Conservation (phyloP, 2,888 invertebrate species). For the Enchytraeus crypticus region DNA sequence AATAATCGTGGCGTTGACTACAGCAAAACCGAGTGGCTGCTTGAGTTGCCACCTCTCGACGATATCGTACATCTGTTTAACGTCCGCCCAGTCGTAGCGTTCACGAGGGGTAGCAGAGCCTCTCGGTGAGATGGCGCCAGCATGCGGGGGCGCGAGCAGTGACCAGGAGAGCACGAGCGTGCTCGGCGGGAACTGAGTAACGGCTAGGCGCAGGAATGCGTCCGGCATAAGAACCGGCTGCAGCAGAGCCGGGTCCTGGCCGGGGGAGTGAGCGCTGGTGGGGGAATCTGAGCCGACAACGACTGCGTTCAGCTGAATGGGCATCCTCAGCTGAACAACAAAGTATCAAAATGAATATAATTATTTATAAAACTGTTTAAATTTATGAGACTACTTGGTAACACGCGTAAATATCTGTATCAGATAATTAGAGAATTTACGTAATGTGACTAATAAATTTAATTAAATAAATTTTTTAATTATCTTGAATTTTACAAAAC, state of each 20-base stretch:
- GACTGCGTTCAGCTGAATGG: slow-evolving; percentile 7
- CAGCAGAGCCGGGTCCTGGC: too few species aligned
- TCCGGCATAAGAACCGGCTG: neutral
- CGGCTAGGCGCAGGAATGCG: slow-evolving; percentile 5
- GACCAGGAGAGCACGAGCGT: slow-evolving; percentile 8
- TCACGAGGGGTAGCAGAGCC: too few species aligned
- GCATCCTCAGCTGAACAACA: slow-evolving; percentile 7
- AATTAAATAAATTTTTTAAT: neutral
- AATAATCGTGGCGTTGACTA: neutral
- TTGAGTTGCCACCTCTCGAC: neutral
- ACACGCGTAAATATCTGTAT: too few species aligned
- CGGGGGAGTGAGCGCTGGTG: neutral
- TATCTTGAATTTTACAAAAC: neutral
- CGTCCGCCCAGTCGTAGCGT: slow-evolving; percentile 8
- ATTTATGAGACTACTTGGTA: too few species aligned
- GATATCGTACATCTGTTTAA: slow-evolving; percentile 8
- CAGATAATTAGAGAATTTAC: too few species aligned
- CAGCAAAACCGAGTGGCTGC: neutral
- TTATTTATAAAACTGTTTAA: too few species aligned
- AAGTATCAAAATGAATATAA: too few species aligned
- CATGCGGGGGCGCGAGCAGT: neutral
- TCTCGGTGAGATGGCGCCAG: neutral
- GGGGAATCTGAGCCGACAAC: neutral
- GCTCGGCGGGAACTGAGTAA: slow-evolving; percentile 4
- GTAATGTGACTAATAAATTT: neutral